Evolutionary conservation across 2,888 invertebrate genomes (phyloP).

Genomic region (Allygus modestus): DNA sequence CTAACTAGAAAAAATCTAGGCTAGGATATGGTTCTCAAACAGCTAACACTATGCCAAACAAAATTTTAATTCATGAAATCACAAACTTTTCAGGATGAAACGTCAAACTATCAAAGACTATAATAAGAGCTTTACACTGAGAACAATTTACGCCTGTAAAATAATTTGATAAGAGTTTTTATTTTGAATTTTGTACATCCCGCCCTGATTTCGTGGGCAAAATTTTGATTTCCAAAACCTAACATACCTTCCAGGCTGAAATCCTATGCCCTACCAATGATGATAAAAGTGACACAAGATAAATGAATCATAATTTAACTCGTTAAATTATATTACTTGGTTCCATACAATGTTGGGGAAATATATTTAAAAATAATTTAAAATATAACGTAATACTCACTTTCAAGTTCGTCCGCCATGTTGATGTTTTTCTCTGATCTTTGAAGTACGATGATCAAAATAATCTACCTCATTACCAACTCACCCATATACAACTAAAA

Average conservation of each 20-base stretch:
- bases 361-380: background rate
- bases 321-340: background rate
- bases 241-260: background rate
- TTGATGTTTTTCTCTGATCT: conserved; percentile 77
- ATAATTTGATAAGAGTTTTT: conserved; percentile 24
- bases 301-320: background rate
- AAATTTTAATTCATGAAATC: too few species aligned
- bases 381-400: conserved; percentile 77
- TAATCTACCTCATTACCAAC: conserved; percentile 2
- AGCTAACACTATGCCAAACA: too few species aligned
- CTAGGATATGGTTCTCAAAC: too few species aligned
- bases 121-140: too few species aligned
- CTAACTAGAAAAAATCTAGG: too few species aligned
- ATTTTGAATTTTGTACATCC: conserved; percentile 44
- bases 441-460: conserved; percentile 9
- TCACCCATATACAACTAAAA: background rate
- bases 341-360: background rate
- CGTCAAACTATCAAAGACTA: too few species aligned
- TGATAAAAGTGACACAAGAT: background rate
- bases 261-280: background rate
- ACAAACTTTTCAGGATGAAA: too few species aligned
- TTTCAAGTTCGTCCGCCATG: conserved; percentile 89
- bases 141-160: background rate
- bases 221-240: conserved; percentile 23
- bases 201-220: conserved; percentile 48